Evolutionary conservation across 2,113 vertebrate genomes (phyloP).

Genomic region (Nerophis ophidion): DNA sequence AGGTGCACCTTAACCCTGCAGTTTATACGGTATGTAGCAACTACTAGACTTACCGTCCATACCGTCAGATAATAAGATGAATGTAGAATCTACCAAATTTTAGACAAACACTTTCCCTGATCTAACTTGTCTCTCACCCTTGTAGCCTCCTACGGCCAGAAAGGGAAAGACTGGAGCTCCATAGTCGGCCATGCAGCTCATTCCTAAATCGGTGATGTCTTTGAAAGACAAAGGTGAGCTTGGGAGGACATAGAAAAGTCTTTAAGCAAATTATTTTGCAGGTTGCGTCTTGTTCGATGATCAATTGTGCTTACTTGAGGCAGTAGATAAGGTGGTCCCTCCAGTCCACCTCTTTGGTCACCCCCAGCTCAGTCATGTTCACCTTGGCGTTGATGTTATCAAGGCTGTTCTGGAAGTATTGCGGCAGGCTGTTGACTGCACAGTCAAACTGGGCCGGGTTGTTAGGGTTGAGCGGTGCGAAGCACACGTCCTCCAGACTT

Average conservation of each 20-base stretch:
- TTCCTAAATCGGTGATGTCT: slow-evolving; percentile 80
- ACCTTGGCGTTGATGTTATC: slow-evolving; percentile 65
- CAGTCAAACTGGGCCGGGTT: slow-evolving; percentile 73
- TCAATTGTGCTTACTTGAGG: slow-evolving; percentile 71
- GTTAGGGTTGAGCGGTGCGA: slow-evolving; percentile 77
- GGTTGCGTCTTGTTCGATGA: neutral
- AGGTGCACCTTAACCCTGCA: no score
- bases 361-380: slow-evolving; percentile 66
- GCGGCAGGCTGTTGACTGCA: slow-evolving; percentile 81
- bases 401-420: slow-evolving; percentile 90
- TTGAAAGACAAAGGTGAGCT: slow-evolving; percentile 90
- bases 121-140: slow-evolving; percentile 63
- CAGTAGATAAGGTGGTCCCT: slow-evolving; percentile 91
- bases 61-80: no score
- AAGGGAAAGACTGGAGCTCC: slow-evolving; percentile 88
- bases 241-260: slow-evolving; percentile 6
- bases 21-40: no score
- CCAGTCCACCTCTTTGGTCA: slow-evolving; percentile 79
- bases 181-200: slow-evolving; percentile 90
- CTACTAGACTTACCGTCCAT: no score
- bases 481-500: slow-evolving; percentile 81
- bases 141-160: slow-evolving; percentile 85
- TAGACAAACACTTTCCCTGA: neutral
- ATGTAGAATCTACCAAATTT: neutral
- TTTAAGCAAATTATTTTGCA: neutral